Conservation (phyloP, 2,888 invertebrate genomes). For the Eulithis testata region DNA sequence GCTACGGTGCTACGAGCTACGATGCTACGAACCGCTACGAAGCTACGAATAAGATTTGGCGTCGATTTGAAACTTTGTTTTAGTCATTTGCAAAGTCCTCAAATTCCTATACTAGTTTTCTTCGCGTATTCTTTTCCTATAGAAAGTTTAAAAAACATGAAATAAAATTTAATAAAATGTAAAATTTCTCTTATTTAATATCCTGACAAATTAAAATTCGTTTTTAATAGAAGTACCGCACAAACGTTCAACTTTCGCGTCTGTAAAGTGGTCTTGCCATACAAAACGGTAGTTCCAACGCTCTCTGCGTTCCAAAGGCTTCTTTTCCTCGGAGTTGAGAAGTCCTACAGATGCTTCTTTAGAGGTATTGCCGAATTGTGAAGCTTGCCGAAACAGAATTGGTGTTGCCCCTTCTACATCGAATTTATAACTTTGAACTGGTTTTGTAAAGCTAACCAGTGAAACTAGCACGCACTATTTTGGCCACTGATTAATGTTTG, state of each 20-base stretch:
- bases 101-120: too few relatives aligned
- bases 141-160: too few relatives aligned
- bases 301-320: constrained; percentile 34
- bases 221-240: constrained; percentile 20
- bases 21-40: constrained; percentile 39
- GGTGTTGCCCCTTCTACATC: constrained; percentile 10
- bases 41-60: constrained; percentile 34
- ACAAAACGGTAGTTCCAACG: constrained; percentile 34
- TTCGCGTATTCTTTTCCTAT: too few relatives aligned
- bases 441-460: constrained; percentile 11
- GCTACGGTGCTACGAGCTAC: constrained; percentile 46
- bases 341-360: constrained; percentile 33
- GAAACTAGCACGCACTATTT: constrained; percentile 1
- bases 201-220: constrained; percentile 11
- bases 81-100: too few relatives aligned
- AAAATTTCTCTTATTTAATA: constrained; percentile 1
- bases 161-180: constrained; percentile 9
- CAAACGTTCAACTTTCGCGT: constrained; percentile 31
- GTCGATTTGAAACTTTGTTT: neutral
- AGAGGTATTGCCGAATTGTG: constrained; percentile 43
- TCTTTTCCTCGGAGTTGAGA: constrained; percentile 38
- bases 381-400: constrained; percentile 44
- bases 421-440: constrained; percentile 22
- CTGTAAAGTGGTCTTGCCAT: constrained; percentile 28
- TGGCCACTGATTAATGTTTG: constrained; percentile 5